Conservation (phyloP, 2,888 invertebrate species). For the Ophion ventricosus region DNA sequence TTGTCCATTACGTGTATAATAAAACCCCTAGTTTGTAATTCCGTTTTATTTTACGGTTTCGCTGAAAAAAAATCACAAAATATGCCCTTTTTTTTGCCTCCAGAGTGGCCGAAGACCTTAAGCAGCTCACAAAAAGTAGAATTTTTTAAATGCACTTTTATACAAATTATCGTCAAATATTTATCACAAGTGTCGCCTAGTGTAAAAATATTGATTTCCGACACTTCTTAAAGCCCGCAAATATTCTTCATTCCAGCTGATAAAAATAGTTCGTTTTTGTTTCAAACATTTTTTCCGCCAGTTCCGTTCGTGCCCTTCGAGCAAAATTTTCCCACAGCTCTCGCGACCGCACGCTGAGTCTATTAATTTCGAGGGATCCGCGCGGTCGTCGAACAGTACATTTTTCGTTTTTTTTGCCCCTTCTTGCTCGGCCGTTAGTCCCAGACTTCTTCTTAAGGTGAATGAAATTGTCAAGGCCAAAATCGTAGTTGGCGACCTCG, state of each 20-base stretch:
- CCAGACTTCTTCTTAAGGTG: slow-evolving; percentile 34
- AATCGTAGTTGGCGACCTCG: slow-evolving; percentile 43
- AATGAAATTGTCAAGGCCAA: slow-evolving; percentile 53
- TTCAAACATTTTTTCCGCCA: background rate
- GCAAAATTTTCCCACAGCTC: slow-evolving; percentile 18
- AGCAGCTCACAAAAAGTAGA: background rate
- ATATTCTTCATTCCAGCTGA: background rate
- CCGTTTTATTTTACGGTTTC: too few relatives aligned
- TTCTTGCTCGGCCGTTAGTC: slow-evolving; percentile 20
- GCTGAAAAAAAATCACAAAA: too few relatives aligned
- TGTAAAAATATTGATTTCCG: too few relatives aligned
- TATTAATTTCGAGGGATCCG: slow-evolving; percentile 26
- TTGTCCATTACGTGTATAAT: too few relatives aligned
- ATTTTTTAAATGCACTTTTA: background rate
- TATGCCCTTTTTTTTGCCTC: too few relatives aligned
- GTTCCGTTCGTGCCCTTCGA: slow-evolving; percentile 1
- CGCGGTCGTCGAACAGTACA: background rate
- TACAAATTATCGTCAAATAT: background rate
- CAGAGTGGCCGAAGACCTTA: too few relatives aligned
- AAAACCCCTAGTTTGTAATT: too few relatives aligned
- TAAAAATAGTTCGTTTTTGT: background rate
- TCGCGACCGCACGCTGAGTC: background rate
- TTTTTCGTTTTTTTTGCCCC: slow-evolving; percentile 9
- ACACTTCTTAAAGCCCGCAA: background rate
- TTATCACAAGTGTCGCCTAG: background rate